These are phyloP conservation scores for Dermochelys coriacea DNA, from an alignment of 2,797 vertebrate species.

Conservation along the genomic window DNA sequence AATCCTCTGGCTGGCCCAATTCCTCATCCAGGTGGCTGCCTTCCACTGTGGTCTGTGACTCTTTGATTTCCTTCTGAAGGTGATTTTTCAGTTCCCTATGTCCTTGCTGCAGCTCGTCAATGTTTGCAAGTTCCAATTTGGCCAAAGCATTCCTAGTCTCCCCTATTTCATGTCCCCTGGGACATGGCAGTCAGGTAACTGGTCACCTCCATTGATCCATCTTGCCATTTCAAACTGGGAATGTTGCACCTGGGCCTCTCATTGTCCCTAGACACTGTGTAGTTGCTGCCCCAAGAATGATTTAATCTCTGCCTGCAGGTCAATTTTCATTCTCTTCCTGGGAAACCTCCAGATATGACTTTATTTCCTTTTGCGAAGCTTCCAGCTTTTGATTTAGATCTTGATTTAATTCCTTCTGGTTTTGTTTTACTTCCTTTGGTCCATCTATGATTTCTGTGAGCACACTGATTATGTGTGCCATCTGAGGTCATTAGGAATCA, in stretches of 20 bases:
- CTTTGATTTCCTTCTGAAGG: not conserved
- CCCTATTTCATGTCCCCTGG: not conserved
- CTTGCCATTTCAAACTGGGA: not conserved
- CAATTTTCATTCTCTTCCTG: not conserved
- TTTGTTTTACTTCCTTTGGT: not conserved
- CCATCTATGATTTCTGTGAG: not conserved
- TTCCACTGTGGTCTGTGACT: not conserved
- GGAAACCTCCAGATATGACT: fast-evolving
- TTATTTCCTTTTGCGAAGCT: not conserved
- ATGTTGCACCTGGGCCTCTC: not conserved
- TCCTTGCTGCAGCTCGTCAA: not conserved
- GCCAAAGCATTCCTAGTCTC: not conserved
- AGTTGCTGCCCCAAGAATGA: not conserved
- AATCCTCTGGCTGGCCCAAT: not conserved
- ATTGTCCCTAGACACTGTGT: not conserved
- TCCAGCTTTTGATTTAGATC: constrained; percentile 32
- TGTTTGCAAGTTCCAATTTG: not conserved
- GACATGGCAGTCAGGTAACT: not conserved
- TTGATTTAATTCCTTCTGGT: constrained; percentile 19
- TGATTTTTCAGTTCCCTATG: not conserved
- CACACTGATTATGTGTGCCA: not conserved
- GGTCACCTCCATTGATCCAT: not conserved
- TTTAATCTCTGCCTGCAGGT: not conserved
- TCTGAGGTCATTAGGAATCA: not conserved
- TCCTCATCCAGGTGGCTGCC: not conserved